Evolutionary conservation across 2,888 invertebrate genomes (phyloP).

Genomic region (Parnassius mnemosyne): DNA sequence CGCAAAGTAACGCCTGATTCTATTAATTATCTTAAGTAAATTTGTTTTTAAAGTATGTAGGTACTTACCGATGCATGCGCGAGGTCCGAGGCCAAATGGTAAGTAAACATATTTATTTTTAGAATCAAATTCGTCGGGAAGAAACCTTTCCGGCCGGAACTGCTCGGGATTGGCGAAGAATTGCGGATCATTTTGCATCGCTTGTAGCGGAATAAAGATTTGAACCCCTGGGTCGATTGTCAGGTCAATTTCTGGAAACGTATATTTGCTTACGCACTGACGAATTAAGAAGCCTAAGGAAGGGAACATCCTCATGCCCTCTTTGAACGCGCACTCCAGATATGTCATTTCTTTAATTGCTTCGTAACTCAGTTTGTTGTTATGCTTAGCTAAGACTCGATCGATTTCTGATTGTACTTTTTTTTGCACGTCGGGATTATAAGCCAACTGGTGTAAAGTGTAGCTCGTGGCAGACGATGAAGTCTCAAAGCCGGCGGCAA

Average conservation of each 20-base stretch:
- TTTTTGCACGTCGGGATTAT: constrained; percentile 41
- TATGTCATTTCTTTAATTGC: constrained; percentile 16
- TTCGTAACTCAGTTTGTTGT: too few species aligned
- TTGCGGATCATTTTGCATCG: constrained; percentile 30
- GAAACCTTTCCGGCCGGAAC: constrained; percentile 37
- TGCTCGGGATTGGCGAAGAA: constrained; percentile 33
- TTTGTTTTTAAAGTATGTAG: too few species aligned
- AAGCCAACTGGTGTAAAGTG: constrained; percentile 41
- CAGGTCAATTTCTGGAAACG: constrained; percentile 31
- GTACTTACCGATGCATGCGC: constrained; percentile 37
- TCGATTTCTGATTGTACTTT: too few species aligned
- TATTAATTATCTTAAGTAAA: too few species aligned
- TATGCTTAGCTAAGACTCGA: too few species aligned
- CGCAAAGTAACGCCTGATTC: too few species aligned
- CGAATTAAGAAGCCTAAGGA: constrained; percentile 30
- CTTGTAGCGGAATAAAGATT: constrained; percentile 32
- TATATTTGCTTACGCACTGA: constrained; percentile 31
- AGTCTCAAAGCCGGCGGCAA: constrained; percentile 38
- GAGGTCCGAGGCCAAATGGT: constrained; percentile 38
- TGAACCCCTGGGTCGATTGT: constrained; percentile 32
- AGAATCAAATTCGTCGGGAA: constrained; percentile 26
- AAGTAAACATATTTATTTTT: constrained; percentile 31
- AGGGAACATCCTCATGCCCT: constrained; percentile 34
- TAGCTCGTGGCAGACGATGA: constrained; percentile 32
- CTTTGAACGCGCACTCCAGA: constrained; percentile 8